Conservation (phyloP, 1,140 invertebrate genomes). For the Brachionus asplanchnoidis region DNA sequence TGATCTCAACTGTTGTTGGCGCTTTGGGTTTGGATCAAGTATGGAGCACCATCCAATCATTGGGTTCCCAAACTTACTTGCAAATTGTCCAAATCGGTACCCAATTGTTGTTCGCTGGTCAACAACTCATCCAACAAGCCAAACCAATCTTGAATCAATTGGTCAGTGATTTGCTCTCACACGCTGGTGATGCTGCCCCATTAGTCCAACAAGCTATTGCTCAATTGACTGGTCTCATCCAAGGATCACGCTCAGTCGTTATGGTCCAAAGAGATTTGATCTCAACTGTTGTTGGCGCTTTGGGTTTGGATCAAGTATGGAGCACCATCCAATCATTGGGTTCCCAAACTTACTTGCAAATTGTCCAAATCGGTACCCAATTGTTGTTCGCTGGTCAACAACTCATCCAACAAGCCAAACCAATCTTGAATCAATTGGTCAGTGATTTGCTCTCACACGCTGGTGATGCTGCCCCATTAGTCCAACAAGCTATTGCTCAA, state of each 20-base stretch:
- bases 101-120: constrained; percentile 24
- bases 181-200: constrained; percentile 5
- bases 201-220: background rate
- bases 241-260: background rate
- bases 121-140: background rate
- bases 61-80: too few relatives aligned
- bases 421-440: constrained; percentile 14
- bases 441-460: background rate
- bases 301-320: too few relatives aligned
- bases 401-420: background rate
- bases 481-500: background rate
- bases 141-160: constrained; percentile 10
- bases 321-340: too few relatives aligned
- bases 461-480: constrained; percentile 1
- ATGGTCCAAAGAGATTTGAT: too few relatives aligned
- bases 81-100: too few relatives aligned
- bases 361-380: background rate
- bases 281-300: too few relatives aligned
- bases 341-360: too few relatives aligned
- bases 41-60: too few relatives aligned
- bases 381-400: constrained; percentile 28
- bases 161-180: background rate
- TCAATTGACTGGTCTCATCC: background rate
- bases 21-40: too few relatives aligned
- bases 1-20: too few relatives aligned